These are phyloP conservation scores for Hypomecis atomaria DNA, from an alignment of 2,888 invertebrate species.

Conservation along the genomic window DNA sequence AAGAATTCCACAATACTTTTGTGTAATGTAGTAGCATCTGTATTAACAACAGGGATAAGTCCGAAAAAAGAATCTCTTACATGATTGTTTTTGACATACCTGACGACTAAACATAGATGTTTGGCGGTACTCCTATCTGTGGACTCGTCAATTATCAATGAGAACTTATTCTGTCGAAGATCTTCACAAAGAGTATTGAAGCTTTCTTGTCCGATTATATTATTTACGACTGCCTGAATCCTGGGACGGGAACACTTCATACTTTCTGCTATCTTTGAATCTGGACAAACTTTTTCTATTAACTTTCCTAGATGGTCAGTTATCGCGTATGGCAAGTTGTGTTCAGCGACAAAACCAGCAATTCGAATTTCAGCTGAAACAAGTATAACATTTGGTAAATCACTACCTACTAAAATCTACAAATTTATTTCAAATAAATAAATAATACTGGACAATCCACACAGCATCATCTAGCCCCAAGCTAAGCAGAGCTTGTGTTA, in stretches of 20 bases:
- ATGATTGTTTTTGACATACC: neutral
- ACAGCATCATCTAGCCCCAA: too few species aligned
- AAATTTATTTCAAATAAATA: too few species aligned
- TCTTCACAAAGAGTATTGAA: slow-evolving; percentile 3
- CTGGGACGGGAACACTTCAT: slow-evolving; percentile 8
- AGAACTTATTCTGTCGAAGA: neutral
- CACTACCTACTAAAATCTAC: neutral
- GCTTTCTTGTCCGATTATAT: slow-evolving; percentile 6
- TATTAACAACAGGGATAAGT: too few species aligned
- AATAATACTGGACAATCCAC: too few species aligned
- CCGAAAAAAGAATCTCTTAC: too few species aligned
- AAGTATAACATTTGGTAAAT: neutral
- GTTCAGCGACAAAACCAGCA: neutral
- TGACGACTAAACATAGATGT: slow-evolving; percentile 1
- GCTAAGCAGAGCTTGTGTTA: too few species aligned
- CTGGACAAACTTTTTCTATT: slow-evolving; percentile 7
- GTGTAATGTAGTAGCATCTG: too few species aligned
- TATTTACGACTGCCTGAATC: slow-evolving; percentile 5
- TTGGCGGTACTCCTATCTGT: slow-evolving; percentile 1
- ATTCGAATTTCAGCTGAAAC: neutral
- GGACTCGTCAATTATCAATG: slow-evolving; percentile 7
- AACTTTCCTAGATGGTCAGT: slow-evolving; percentile 1
- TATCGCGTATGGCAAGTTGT: slow-evolving; percentile 1
- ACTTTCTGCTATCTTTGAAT: neutral
- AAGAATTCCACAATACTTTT: too few species aligned